Evolutionary conservation across 2,888 invertebrate genomes (phyloP).

Genomic region (Syrphus vitripennis): DNA sequence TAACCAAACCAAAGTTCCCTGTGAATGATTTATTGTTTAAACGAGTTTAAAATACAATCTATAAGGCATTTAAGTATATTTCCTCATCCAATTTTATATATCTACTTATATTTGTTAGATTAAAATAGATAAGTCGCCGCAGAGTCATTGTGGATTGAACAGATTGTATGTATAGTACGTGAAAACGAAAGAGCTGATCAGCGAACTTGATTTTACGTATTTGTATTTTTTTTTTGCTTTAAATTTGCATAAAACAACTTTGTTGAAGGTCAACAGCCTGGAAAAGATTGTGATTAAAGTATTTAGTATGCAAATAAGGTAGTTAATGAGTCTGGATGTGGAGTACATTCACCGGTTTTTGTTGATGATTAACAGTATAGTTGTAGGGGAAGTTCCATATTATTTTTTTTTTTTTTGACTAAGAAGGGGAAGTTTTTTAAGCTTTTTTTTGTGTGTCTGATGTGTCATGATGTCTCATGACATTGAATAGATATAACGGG

Average conservation of each 20-base stretch:
- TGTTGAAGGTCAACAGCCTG: constrained; percentile 25
- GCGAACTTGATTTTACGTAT: constrained; percentile 13
- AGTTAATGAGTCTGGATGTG: constrained; percentile 19
- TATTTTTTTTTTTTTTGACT: background rate
- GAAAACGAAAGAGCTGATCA: constrained; percentile 26
- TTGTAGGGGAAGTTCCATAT: background rate
- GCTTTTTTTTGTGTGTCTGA: background rate
- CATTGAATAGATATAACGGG: background rate
- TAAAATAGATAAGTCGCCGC: constrained; percentile 2
- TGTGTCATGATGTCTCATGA: background rate
- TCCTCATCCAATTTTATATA: background rate
- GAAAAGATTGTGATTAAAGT: background rate
- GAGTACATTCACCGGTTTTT: constrained; percentile 28
- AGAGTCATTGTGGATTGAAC: background rate
- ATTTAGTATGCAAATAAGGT: constrained; percentile 3
- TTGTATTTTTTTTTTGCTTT: background rate
- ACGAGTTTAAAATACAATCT: constrained; percentile 13
- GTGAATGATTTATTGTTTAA: constrained; percentile 2
- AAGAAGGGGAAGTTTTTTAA: background rate
- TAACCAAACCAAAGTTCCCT: background rate
- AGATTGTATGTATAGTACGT: background rate
- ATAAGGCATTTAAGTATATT: background rate
- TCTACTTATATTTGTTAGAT: background rate
- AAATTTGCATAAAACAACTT: background rate
- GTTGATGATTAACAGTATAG: constrained; percentile 5